phyloP scores from a whole-genome alignment of 2,888 invertebrate species.

The Epistrophella euchroma region DNA sequence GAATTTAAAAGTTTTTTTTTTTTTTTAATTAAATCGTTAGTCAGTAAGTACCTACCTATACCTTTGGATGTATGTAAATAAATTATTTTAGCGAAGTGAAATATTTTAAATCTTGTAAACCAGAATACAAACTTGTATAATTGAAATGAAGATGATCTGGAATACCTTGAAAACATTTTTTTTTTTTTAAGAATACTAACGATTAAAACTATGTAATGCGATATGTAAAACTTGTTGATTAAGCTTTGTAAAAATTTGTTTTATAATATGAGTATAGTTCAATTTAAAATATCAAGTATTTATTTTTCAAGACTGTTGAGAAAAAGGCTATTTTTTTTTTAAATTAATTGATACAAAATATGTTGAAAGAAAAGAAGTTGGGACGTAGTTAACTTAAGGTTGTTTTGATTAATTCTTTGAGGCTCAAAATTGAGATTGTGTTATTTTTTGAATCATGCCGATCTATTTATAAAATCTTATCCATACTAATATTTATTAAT shows the following conservation, averaged over 20 bases:
- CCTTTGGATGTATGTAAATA: neutral
- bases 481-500: too few relatives aligned
- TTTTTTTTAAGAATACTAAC: neutral
- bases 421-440: too few relatives aligned
- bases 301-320: too few relatives aligned
- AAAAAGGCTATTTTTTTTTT: too few relatives aligned
- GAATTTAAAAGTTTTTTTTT: conserved; percentile 3
- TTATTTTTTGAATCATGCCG: too few relatives aligned
- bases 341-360: too few relatives aligned
- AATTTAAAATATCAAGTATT: too few relatives aligned
- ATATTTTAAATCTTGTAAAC: neutral
- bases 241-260: neutral
- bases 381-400: too few relatives aligned
- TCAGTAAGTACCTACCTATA: neutral
- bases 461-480: too few relatives aligned
- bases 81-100: neutral
- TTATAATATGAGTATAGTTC: neutral
- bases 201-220: neutral
- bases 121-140: neutral
- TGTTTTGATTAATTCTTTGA: too few relatives aligned
- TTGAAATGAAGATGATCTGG: conserved; percentile 2
- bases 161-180: neutral
- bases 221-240: neutral
- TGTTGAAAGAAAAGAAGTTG: too few relatives aligned
- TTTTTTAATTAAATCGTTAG: conserved; percentile 9